Percentiles rank a stretch among this genome's conserved stretches.
These are phyloP conservation scores for Beaufortia kweichowensis DNA, from an alignment of 2,113 vertebrate genomes.

Conservation along the genomic window DNA sequence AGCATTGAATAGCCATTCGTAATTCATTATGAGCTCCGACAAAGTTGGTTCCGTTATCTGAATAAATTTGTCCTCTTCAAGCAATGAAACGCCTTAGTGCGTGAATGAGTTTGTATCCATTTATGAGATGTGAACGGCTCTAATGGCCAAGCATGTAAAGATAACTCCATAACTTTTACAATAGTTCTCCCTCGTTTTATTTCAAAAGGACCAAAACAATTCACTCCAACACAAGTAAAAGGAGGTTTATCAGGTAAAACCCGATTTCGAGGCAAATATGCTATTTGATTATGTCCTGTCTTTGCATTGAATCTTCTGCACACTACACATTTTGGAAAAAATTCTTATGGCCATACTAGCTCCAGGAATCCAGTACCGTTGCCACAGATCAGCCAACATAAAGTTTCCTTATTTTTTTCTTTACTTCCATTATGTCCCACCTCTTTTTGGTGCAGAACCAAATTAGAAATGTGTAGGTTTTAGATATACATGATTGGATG, in stretches of 20 bases:
- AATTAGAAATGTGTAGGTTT: background rate
- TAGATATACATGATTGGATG: background rate
- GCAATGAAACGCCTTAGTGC: constrained; percentile 1
- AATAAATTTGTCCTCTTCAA: constrained; percentile 14
- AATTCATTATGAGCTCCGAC: background rate
- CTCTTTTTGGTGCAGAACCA: background rate
- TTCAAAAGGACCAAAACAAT: constrained; percentile 38
- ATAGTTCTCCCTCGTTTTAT: background rate
- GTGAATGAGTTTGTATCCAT: constrained; percentile 31
- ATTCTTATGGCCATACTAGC: constrained; percentile 16
- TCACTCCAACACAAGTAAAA: background rate
- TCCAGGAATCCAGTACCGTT: constrained; percentile 43
- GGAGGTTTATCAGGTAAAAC: constrained; percentile 33
- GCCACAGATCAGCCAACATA: background rate
- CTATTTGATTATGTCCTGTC: constrained; percentile 30
- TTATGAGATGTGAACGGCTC: constrained; percentile 27
- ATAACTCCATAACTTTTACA: constrained; percentile 4
- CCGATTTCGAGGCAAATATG: constrained; percentile 28
- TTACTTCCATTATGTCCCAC: background rate
- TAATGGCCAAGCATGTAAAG: constrained; percentile 12
- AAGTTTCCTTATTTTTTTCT: too few species aligned
- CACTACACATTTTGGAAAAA: constrained; percentile 3
- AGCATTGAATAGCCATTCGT: background rate
- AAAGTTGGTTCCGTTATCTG: constrained; percentile 21
- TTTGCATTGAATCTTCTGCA: constrained; percentile 1